phyloP scores from a whole-genome alignment of 2,888 invertebrate species.

The Anagyrus pseudococci region DNA sequence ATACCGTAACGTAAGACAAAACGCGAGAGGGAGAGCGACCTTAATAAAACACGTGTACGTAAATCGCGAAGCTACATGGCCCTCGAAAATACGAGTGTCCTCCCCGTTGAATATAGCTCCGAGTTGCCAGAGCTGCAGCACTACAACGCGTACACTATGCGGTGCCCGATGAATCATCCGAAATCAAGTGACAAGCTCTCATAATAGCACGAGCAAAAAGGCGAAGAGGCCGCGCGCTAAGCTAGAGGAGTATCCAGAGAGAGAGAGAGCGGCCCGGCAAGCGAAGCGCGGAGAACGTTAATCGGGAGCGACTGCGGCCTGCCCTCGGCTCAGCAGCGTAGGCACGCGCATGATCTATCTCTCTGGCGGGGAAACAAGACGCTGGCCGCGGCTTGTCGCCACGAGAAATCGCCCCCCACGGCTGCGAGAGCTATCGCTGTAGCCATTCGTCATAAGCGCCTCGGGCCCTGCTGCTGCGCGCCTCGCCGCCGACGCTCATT shows the following conservation, averaged over 20 bases:
- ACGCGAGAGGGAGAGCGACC: neutral
- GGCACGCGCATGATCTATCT: neutral
- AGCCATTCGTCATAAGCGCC: conserved; percentile 45
- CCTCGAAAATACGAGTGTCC: no score
- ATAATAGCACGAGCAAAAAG: neutral
- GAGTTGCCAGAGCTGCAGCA: no score
- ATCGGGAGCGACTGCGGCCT: neutral
- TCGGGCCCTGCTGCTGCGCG: conserved; percentile 7
- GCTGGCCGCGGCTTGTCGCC: neutral
- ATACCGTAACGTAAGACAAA: neutral
- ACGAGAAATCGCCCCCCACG: neutral
- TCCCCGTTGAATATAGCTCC: no score
- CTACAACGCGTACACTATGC: neutral
- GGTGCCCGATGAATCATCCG: neutral
- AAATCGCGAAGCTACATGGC: neutral
- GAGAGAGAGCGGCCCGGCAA: neutral
- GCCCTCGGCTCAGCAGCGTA: neutral
- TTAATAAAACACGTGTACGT: neutral
- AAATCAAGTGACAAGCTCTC: conserved; percentile 1
- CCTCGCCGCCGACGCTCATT: conserved; percentile 47
- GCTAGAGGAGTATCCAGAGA: neutral
- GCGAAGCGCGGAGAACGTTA: conserved; percentile 7
- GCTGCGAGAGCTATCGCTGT: conserved; percentile 32
- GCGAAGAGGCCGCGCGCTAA: neutral
- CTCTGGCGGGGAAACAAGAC: neutral